Conservation (phyloP, 2,113 vertebrate genomes). For the Rostratula benghalensis region DNA sequence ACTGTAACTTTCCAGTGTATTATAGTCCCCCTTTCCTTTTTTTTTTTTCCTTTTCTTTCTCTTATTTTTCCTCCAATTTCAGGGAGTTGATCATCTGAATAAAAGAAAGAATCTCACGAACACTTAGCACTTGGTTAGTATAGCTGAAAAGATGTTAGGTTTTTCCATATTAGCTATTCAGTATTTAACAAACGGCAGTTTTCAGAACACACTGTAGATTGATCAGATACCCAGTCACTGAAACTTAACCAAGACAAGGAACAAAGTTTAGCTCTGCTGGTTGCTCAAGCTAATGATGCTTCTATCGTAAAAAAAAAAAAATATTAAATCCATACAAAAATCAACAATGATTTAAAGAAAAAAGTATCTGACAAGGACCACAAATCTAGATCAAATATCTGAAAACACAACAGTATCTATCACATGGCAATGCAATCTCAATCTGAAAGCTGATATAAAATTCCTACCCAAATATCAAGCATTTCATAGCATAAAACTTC, state of each 20-base stretch:
- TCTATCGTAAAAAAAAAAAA: slow-evolving; percentile 68
- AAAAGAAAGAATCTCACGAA: slow-evolving; percentile 68
- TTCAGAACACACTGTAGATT: slow-evolving; percentile 48
- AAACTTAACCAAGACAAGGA: slow-evolving; percentile 65
- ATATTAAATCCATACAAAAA: slow-evolving; percentile 66
- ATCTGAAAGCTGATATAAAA: slow-evolving; percentile 33
- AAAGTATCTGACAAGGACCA: slow-evolving; percentile 56
- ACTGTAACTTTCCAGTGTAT: slow-evolving; percentile 62
- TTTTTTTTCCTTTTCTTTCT: neutral
- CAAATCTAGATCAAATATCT: slow-evolving; percentile 65
- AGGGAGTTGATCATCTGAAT: slow-evolving; percentile 69
- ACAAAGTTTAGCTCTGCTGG: slow-evolving; percentile 61
- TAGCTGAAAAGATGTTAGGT: slow-evolving; percentile 58
- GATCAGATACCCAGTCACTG: slow-evolving; percentile 60
- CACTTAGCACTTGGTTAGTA: slow-evolving; percentile 67
- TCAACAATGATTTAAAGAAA: slow-evolving; percentile 56
- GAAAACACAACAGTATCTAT: slow-evolving; percentile 52
- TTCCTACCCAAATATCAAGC: slow-evolving; percentile 55
- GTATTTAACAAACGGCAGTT: slow-evolving; percentile 67
- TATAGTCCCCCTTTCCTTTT: slow-evolving; percentile 43
- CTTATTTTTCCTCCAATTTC: slow-evolving; percentile 61
- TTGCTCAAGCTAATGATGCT: slow-evolving; percentile 83
- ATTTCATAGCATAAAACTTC: slow-evolving; percentile 68
- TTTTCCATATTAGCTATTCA: slow-evolving; percentile 46
- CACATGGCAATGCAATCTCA: slow-evolving; percentile 60